phyloP scores from a whole-genome alignment of 2,113 vertebrate species.

The Myrmecobius fasciatus region DNA sequence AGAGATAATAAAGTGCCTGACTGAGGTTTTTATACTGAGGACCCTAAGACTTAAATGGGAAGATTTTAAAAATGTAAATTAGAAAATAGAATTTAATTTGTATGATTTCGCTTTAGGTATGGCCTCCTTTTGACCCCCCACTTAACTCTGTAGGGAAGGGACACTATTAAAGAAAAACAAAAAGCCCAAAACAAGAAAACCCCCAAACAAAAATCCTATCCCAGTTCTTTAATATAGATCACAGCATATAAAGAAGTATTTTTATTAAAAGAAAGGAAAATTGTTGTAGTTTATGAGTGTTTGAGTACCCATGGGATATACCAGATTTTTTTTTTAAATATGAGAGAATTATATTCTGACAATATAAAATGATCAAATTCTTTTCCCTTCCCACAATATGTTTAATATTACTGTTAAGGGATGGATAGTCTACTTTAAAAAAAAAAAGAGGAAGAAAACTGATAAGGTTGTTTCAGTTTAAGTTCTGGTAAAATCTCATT shows the following conservation, averaged over 20 bases:
- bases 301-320: background rate
- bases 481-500: background rate
- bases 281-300: background rate
- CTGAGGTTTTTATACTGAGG: background rate
- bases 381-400: background rate
- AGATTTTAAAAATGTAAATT: background rate
- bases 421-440: background rate
- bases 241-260: background rate
- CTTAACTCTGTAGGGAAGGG: background rate
- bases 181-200: background rate
- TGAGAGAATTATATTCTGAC: background rate
- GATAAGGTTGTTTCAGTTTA: background rate
- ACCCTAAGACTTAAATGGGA: background rate
- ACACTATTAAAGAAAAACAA: background rate
- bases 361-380: background rate
- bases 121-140: background rate
- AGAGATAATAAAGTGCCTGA: background rate
- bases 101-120: background rate
- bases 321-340: background rate
- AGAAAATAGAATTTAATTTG: background rate
- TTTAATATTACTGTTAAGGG: background rate
- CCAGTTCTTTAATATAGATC: background rate
- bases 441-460: background rate
- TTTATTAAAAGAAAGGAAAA: background rate
- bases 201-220: background rate